Base-by-base conservation (phyloP, 2,113 vertebrate species). In the Equus przewalskii region DNA sequence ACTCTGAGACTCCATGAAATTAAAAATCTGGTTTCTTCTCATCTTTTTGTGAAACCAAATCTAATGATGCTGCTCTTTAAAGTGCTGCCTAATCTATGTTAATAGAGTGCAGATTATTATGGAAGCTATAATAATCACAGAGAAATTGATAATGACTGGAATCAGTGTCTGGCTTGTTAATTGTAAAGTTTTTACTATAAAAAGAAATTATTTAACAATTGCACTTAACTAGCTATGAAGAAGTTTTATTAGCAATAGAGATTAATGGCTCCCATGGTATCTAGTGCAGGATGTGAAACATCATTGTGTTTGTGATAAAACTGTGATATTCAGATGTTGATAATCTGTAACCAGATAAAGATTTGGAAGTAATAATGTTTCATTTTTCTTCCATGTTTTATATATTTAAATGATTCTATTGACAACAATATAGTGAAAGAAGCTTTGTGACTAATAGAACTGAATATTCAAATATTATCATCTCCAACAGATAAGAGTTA, bases 151-250 rank as follows among this genome's bases (percentile, higher is more conserved):
- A 98, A 98, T 98, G 98, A 98, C 97, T 98, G 96, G 97, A 98
- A 98, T 98, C 98, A 98, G 97, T 98, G 97, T 97, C 98, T 98
- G 96, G 84, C 97, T 98, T 98, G 97, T 98, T 99, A 99, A 98
- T 98, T 98, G 98, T 98, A 98, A 99, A 98, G 95, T 91, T 98
- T 99, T 98, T 96, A 84, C 98, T 97, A 98, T 98, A 98, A 99
- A 99, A 99, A 97, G 97, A 98, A 98, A 98, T 98, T 92, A 98
- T 98, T 99, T 99, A 98, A 98, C 94, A 98, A 98, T 92, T 95
- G 76, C 92, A 97, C 97, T 98, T 98, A 98, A 97, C 91, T 94
- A 97, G 95, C 98, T 98, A 97, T 88, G 96, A 93, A 97, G 96
- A 93, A 97, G 96, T 98, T 98, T 98, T 98, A 98, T 98, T 98